Evolutionary conservation across 2,888 invertebrate species (phyloP).

Genomic region (Apantesis nais): DNA sequence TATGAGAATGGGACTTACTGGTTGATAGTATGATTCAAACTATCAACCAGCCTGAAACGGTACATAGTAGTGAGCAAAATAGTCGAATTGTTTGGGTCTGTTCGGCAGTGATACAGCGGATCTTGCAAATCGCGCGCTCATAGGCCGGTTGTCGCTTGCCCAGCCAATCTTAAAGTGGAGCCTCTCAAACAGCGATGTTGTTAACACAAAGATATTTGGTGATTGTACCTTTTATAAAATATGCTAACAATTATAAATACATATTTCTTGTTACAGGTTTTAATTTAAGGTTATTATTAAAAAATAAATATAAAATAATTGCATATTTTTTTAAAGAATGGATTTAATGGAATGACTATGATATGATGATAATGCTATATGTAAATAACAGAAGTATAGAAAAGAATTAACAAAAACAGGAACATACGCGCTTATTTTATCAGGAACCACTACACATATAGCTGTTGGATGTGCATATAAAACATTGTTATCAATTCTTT

Average conservation of each 20-base stretch:
- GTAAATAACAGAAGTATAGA: no score
- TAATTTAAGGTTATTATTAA: no score
- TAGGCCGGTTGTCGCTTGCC: slow-evolving; percentile 57
- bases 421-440: background rate
- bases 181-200: slow-evolving; percentile 31
- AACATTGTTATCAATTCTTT: background rate
- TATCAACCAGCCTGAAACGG: slow-evolving; percentile 23
- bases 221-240: background rate
- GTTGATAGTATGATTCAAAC: background rate
- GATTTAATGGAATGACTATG: no score
- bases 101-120: slow-evolving; percentile 72
- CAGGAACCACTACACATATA: no score
- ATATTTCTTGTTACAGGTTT: background rate
- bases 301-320: no score
- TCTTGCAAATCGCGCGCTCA: slow-evolving; percentile 73
- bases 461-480: background rate
- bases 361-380: no score
- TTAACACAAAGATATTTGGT: background rate
- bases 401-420: background rate
- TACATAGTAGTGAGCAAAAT: slow-evolving; percentile 42
- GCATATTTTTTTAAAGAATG: no score
- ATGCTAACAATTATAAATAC: background rate
- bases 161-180: slow-evolving; percentile 36
- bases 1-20: background rate
- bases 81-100: slow-evolving; percentile 64